Evolutionary conservation across 2,888 invertebrate species (phyloP), one percentile per base, ranked within the genome.

Genomic region (Atethmia centrago): DNA sequence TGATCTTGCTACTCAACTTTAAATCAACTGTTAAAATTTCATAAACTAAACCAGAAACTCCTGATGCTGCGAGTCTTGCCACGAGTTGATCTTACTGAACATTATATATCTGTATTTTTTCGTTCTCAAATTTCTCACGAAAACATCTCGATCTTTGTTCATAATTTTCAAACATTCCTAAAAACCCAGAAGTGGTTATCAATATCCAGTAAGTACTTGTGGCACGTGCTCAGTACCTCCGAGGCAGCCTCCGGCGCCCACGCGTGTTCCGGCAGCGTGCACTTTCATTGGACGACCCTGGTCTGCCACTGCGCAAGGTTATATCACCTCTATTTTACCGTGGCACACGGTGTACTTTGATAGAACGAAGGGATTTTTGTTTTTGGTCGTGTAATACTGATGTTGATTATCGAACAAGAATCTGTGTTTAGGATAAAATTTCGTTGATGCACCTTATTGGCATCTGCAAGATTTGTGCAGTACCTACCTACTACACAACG

Each of bases 281-380:
- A 87, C 88, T 87, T 87, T 87, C 87, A 87, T 87, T 85, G 72
- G 71, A 71, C 79, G 87, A 73, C 87, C 87, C 84, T 85, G 87
- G 84, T 83, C 72, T 78, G 79, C 75, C 72, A 72, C 71, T 56
- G 67, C 65, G 66, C 87, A 87, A 87, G 87, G 87, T 88, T 87
- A 87, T 67, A 74, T 51, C 70, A 80, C 79, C 77, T 83, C 74
- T 71, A 45, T 45, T 67, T 76, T 77, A 58, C 58, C 58, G 51
- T 64, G 63, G 42, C 61, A 66, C 42, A 66, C 45, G 55, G 49
- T 78, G 51, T 64, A 59, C 42, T 21, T 66, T 40, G 56, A 49
- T 56, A 28, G 64, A n/a, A 61, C 16, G 19, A 70, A 31, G 58
- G 51, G 53, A 55, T 61, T 61, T 70, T 67, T n/a, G n/a, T 21